Evolutionary conservation across 92 coral and sea anemone species (phyloP), one percentile per base, ranked within the genome.

Genomic region (Isaurus tuberculatus): DNA sequence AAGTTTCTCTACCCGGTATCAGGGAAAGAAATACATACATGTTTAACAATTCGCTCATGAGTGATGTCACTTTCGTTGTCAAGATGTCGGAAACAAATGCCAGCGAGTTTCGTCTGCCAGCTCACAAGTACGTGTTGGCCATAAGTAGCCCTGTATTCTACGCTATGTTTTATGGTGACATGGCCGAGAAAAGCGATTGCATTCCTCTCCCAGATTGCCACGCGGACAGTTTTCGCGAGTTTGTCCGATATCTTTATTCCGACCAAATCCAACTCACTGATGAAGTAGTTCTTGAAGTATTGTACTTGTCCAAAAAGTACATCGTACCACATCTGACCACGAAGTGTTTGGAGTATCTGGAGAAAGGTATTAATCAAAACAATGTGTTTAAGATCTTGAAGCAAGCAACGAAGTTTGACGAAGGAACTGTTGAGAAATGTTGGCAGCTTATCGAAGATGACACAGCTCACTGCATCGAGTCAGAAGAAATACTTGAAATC

Each of bases 341-440:
- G 5, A 44, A 15, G 30, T 91, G 90, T 49, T 46, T 79, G n/a
- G 75, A 69, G 20, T 73, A 84, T 83, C 34, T 87, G 63, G 83
- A 70, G 36, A 49, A 57, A 17, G 75, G 77, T 25, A 19, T 87
- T 11, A 83, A 71, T 55, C 74, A 66, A 40, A 73, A 8, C 75
- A 90, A 90, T 22, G 91, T 79, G n/a, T 86, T 69, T 34, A 61
- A 36, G 58, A 84, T 90, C 73, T 46, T 90, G 66, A 80, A 87
- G 78, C 86, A 83, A 14, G 93, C 91, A 19, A 40, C 63, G 57
- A 72, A 55, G 22, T 90, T 90, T 77, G 86, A 71, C 8, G 88
- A 87, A 32, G 14, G 69, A 14, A 63, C 79, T 2, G 91, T 83
- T 43, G 80, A 83, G 34, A 83, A 66, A 4, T 87, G 89, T 80